phyloP scores from a whole-genome alignment of 2,888 invertebrate species.

The Cybosia mesomella region DNA sequence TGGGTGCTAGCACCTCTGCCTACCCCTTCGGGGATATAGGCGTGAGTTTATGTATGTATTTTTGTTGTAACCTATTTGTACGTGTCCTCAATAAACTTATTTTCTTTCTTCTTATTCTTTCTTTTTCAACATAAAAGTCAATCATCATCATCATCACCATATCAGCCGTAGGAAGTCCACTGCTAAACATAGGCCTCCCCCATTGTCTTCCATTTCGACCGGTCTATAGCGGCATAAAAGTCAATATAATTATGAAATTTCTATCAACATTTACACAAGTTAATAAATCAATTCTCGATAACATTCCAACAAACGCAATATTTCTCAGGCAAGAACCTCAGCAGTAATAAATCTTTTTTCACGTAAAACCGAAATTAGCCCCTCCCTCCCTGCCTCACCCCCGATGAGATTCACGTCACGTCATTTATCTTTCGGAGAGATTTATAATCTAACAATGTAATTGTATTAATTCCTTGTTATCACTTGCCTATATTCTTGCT shows the following conservation, averaged over 20 bases:
- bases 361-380: conserved; percentile 69
- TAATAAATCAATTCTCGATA: conserved; percentile 36
- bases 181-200: no score
- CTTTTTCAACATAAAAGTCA: no score
- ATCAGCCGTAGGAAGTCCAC: no score
- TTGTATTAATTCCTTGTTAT: conserved; percentile 48
- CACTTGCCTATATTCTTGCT: conserved; percentile 10
- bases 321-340: conserved; percentile 49
- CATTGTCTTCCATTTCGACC: no score
- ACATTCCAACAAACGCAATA: conserved; percentile 37
- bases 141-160: no score
- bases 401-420: conserved; percentile 66
- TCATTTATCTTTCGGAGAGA: conserved; percentile 65
- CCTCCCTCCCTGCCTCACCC: conserved; percentile 30
- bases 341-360: conserved; percentile 65
- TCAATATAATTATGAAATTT: background rate
- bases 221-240: no score
- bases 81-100: no score
- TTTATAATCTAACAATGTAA: conserved; percentile 58
- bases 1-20: no score
- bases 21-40: no score
- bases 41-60: no score
- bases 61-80: no score
- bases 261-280: conserved; percentile 22
- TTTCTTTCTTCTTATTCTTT: no score